phyloP scores from a whole-genome alignment of 2,113 vertebrate species.

The Tachysurus vachellii region DNA sequence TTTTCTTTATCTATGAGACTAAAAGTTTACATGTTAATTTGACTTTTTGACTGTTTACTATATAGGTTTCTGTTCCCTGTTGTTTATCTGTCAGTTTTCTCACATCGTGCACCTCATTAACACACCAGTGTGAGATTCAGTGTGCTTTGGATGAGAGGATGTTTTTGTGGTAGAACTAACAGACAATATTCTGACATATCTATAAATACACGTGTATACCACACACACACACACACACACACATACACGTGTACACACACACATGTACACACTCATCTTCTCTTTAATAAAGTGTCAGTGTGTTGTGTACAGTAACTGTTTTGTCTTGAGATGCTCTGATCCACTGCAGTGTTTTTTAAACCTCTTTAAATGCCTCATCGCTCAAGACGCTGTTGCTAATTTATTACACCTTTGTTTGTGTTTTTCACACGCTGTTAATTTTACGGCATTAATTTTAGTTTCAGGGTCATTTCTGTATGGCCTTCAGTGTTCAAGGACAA shows the following conservation, averaged over 20 bases:
- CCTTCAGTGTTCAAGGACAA: constrained; percentile 14
- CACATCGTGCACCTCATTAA: background rate
- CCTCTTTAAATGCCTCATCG: background rate
- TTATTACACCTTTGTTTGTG: constrained; percentile 26
- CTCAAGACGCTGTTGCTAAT: background rate
- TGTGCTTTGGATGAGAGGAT: background rate
- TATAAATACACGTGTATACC: constrained; percentile 7
- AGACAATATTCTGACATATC: background rate
- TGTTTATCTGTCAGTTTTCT: background rate
- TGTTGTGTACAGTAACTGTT: background rate
- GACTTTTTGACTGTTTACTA: background rate
- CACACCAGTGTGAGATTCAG: background rate
- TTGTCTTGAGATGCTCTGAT: background rate
- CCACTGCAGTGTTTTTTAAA: background rate
- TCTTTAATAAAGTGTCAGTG: background rate
- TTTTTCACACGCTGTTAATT: constrained; percentile 26
- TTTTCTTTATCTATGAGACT: background rate
- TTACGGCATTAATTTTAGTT: constrained; percentile 17
- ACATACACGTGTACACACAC: background rate
- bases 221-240: background rate
- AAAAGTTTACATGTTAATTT: background rate
- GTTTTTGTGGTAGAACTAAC: background rate
- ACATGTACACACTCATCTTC: background rate
- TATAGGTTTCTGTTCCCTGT: background rate
- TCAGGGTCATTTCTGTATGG: background rate